Evolutionary conservation across 1,140 invertebrate genomes (phyloP).

Genomic region (Calephelis virginiensis): DNA sequence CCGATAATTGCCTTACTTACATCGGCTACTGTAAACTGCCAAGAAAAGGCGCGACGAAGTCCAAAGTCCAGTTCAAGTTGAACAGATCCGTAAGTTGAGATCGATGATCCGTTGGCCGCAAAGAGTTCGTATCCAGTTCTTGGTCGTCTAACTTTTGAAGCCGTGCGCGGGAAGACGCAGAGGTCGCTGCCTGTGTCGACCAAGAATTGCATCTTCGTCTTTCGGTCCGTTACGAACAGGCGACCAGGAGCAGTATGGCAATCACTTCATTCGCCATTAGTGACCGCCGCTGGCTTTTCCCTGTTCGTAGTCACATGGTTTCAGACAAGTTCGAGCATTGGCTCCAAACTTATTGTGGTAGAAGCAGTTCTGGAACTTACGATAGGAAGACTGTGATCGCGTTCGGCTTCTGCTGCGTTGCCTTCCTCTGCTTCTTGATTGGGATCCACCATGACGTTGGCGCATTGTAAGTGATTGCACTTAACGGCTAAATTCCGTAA

Average conservation of each 20-base stretch:
- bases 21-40: conserved; percentile 17
- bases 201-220: neutral
- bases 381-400: neutral
- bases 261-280: too few relatives aligned
- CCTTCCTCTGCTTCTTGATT: too few relatives aligned
- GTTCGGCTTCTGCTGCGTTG: neutral
- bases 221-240: conserved; percentile 12
- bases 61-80: conserved; percentile 9
- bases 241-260: too few relatives aligned
- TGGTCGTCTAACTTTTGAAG: conserved; percentile 1
- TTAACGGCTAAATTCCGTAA: neutral
- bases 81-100: neutral
- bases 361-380: neutral
- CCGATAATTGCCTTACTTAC: conserved; percentile 22
- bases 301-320: conserved; percentile 4
- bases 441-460: neutral
- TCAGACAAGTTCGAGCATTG: neutral
- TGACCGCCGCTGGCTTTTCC: conserved; percentile 15
- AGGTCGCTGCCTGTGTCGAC: neutral
- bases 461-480: neutral
- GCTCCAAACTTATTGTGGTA: neutral
- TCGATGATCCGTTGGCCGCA: neutral
- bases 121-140: neutral
- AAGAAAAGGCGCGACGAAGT: neutral
- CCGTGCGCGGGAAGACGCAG: conserved; percentile 13